Evolutionary conservation across 2,797 vertebrate species (phyloP).

Genomic region (Heterohyrax brucei): DNA sequence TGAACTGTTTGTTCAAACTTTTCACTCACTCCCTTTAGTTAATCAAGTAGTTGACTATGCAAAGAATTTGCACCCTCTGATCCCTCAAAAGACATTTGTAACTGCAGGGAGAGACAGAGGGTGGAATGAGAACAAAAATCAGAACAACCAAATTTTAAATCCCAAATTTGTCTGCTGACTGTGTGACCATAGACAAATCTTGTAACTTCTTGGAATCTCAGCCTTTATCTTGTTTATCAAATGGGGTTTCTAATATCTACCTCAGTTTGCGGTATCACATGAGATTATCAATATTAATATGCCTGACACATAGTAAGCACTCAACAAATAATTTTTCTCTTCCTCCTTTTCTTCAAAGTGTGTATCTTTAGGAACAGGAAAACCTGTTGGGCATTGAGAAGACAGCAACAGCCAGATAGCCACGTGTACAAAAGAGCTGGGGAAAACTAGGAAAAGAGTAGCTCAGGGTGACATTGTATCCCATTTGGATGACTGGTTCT

Average conservation of each 20-base stretch:
- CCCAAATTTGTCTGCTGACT: not conserved
- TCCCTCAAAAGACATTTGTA: not conserved
- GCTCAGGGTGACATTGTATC: not conserved
- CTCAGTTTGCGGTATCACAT: not conserved
- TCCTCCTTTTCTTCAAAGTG: not conserved
- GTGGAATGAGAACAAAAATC: not conserved
- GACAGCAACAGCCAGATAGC: not conserved
- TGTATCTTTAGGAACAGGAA: not conserved
- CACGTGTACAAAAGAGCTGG: not conserved
- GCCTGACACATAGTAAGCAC: not conserved
- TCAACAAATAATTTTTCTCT: not conserved
- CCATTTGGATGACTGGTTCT: not conserved
- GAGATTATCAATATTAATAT: not conserved
- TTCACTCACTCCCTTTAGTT: not conserved
- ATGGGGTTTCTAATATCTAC: not conserved
- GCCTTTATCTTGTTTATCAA: not conserved
- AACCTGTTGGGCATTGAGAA: not conserved
- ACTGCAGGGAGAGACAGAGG: not conserved
- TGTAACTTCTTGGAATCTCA: not conserved
- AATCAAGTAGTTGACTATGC: not conserved
- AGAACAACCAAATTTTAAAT: slow-evolving; percentile 4
- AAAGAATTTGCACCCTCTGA: not conserved
- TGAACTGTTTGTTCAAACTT: slow-evolving; percentile 33
- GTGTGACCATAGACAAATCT: not conserved
- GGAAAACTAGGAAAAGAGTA: not conserved